phyloP scores from a whole-genome alignment of 2,797 vertebrate species.

The Bradypus variegatus region DNA sequence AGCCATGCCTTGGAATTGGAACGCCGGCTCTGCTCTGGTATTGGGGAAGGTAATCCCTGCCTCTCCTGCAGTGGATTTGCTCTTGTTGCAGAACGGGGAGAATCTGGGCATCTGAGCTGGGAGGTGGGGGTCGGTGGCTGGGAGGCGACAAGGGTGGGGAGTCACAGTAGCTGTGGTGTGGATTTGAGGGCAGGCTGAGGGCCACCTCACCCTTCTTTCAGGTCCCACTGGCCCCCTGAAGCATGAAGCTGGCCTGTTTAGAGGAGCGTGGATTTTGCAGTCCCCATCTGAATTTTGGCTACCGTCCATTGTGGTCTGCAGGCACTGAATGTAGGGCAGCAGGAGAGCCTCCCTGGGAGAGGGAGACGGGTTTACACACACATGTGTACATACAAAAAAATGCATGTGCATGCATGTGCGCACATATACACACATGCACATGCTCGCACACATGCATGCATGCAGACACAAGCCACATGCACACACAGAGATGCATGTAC shows the following conservation, averaged over 20 bases:
- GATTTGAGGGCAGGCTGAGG: background rate
- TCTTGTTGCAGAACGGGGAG: background rate
- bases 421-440: no score
- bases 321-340: background rate
- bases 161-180: background rate
- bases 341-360: no score
- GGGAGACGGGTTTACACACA: background rate
- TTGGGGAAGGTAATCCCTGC: background rate
- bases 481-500: fast-evolving
- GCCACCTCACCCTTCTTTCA: background rate
- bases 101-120: background rate
- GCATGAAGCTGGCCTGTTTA: background rate
- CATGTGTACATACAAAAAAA: no score
- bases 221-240: background rate
- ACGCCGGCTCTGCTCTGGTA: background rate
- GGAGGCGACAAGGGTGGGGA: background rate
- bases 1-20: background rate
- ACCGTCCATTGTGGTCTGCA: background rate
- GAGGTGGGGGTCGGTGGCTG: no score
- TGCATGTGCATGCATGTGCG: fast-evolving
- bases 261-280: background rate
- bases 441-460: no score
- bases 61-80: background rate
- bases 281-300: background rate
- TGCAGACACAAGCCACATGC: no score